Evolutionary conservation across 2,797 vertebrate species (phyloP).

Genomic region (Rhadinocentrus ornatus): DNA sequence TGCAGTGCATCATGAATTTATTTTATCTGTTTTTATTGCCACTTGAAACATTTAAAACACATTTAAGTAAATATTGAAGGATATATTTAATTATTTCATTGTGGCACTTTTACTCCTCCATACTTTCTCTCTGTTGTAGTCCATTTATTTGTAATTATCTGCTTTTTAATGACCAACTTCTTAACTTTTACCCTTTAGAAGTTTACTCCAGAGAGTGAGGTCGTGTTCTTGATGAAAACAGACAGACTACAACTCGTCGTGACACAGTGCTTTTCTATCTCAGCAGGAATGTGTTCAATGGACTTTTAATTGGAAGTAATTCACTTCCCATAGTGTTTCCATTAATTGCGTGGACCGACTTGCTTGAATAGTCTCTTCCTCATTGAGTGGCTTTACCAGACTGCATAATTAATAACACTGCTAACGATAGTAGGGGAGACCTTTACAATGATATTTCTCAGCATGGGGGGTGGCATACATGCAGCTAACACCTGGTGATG

Average conservation of each 20-base stretch:
- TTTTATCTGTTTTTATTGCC: too few species aligned
- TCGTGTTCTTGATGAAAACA: slow-evolving; percentile 69
- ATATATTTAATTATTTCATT: too few species aligned
- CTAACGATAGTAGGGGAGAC: slow-evolving; percentile 72
- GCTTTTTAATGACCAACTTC: slow-evolving; percentile 48
- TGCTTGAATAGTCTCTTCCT: slow-evolving; percentile 58
- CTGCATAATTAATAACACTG: slow-evolving; percentile 69
- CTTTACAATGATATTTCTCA: slow-evolving; percentile 72
- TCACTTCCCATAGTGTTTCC: slow-evolving; percentile 73
- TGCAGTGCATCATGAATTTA: too few species aligned
- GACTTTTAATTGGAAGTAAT: slow-evolving; percentile 83
- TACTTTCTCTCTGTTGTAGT: not conserved
- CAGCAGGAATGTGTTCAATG: slow-evolving; percentile 65
- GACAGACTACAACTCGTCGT: slow-evolving; percentile 41
- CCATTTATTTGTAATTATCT: slow-evolving; percentile 59
- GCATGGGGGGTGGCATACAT: slow-evolving; percentile 38
- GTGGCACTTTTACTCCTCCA: too few species aligned
- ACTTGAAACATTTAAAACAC: too few species aligned
- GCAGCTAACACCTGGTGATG: slow-evolving; percentile 2
- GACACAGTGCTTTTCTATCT: slow-evolving; percentile 48
- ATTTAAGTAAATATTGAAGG: too few species aligned
- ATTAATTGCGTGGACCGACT: slow-evolving; percentile 77
- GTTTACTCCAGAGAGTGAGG: slow-evolving; percentile 42
- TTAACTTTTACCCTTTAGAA: slow-evolving; percentile 25
- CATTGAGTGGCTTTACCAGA: slow-evolving; percentile 57